These are phyloP conservation scores for Phenganax marumi DNA, from an alignment of 92 coral and sea anemone species.

Conservation along the genomic window DNA sequence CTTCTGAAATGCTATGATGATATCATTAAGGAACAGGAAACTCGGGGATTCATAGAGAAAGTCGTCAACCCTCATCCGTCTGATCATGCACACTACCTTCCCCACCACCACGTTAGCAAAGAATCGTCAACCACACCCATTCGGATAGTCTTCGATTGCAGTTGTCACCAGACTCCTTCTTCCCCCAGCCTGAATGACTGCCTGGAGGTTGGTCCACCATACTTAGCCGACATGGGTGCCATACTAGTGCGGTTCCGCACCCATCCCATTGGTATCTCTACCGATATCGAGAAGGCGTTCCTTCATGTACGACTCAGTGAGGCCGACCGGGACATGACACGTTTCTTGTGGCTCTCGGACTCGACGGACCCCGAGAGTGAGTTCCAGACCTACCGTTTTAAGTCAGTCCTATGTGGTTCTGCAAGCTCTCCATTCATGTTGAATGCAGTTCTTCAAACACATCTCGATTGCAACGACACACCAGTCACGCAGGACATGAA, in stretches of 20 bases:
- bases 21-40: slow-evolving; percentile 11
- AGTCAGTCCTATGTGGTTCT: slow-evolving; percentile 52
- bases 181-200: slow-evolving; percentile 58
- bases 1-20: slow-evolving; percentile 21
- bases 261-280: slow-evolving; percentile 34
- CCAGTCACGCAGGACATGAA: slow-evolving; percentile 44
- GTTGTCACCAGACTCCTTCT: slow-evolving; percentile 8
- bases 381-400: no score
- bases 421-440: no score
- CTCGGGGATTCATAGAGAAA: slow-evolving; percentile 56
- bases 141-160: slow-evolving; percentile 57
- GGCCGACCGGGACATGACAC: slow-evolving; percentile 55
- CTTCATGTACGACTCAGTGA: slow-evolving; percentile 49
- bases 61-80: slow-evolving; percentile 35
- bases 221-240: slow-evolving; percentile 45
- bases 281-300: no score
- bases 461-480: slow-evolving; percentile 28
- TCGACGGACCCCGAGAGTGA: no score
- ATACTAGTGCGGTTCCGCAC: no score
- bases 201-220: slow-evolving; percentile 43
- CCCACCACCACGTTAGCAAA: slow-evolving; percentile 56
- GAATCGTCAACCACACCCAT: slow-evolving; percentile 59
- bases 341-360: slow-evolving; percentile 52
- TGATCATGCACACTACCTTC: slow-evolving; percentile 45
- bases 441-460: no score